Evolutionary conservation across 2,888 invertebrate species (phyloP).

Genomic region (Zootermopsis nevadensis): DNA sequence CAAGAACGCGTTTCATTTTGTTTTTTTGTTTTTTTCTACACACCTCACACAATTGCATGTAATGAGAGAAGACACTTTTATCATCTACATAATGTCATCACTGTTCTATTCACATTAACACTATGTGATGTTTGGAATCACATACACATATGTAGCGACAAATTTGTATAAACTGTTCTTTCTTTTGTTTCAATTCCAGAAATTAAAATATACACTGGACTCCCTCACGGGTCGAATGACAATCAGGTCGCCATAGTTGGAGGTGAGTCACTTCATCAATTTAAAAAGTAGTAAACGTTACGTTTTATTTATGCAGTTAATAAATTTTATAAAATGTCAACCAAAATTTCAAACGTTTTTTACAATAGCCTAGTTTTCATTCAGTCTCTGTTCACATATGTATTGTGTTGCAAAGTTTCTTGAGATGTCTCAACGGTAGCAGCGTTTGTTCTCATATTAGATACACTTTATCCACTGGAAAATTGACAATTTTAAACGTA

Average conservation of each 20-base stretch:
- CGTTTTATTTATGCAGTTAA: background rate
- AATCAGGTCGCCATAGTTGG: slow-evolving; percentile 64
- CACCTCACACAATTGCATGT: background rate
- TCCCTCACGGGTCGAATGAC: slow-evolving; percentile 60
- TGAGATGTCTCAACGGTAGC: too few relatives aligned
- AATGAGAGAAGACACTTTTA: background rate
- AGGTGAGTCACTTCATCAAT: slow-evolving; percentile 59
- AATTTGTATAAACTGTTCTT: background rate
- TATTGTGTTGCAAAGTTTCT: too few relatives aligned
- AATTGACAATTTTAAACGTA: too few relatives aligned
- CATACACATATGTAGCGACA: background rate
- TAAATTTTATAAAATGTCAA: too few relatives aligned
- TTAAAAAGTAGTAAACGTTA: background rate
- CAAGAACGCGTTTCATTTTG: background rate
- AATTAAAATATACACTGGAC: slow-evolving; percentile 63
- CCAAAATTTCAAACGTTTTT: too few relatives aligned
- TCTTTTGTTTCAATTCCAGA: slow-evolving; percentile 59
- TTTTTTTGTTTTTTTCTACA: background rate
- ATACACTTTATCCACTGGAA: too few relatives aligned
- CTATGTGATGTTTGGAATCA: background rate
- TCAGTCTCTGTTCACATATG: too few relatives aligned
- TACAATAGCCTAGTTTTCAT: too few relatives aligned
- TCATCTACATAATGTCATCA: background rate
- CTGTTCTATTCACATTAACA: background rate
- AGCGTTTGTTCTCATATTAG: too few relatives aligned